A percentile compares a stretch with the other conserved stretches of the same genome.
These are phyloP conservation scores for Acleris sparsana DNA, from an alignment of 2,888 invertebrate species.

Conservation along the genomic window DNA sequence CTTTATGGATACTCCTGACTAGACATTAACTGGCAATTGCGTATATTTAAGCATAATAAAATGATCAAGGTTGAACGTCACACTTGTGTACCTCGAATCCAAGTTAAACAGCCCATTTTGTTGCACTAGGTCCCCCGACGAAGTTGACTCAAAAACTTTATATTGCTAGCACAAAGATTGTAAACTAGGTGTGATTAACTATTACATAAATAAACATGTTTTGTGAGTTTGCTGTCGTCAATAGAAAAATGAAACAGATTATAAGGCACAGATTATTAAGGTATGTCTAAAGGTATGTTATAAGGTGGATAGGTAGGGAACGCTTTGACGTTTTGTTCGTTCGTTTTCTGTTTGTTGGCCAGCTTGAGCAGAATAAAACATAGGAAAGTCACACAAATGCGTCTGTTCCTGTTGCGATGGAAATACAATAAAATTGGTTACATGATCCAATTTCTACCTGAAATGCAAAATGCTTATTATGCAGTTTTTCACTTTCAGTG, in stretches of 20 bases:
- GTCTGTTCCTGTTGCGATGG: too few relatives aligned
- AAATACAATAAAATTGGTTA: too few relatives aligned
- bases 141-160: not conserved
- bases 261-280: too few relatives aligned
- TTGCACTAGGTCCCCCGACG: slow-evolving; percentile 38
- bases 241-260: slow-evolving; percentile 22
- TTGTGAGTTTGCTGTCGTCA: slow-evolving; percentile 28
- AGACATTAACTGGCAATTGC: slow-evolving; percentile 26
- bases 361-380: too few relatives aligned
- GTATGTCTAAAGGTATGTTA: too few relatives aligned
- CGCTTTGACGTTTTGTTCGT: too few relatives aligned
- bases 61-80: slow-evolving; percentile 58
- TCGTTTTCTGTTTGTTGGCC: too few relatives aligned
- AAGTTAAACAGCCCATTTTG: slow-evolving; percentile 75
- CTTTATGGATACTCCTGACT: slow-evolving; percentile 1
- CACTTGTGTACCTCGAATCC: slow-evolving; percentile 67
- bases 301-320: too few relatives aligned
- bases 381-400: too few relatives aligned
- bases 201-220: slow-evolving; percentile 37
- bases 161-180: slow-evolving; percentile 9
- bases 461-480: too few relatives aligned
- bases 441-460: too few relatives aligned
- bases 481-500: too few relatives aligned
- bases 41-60: slow-evolving; percentile 38
- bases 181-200: slow-evolving; percentile 28